phyloP scores from a whole-genome alignment of 2,797 vertebrate species.

The Crenichthys baileyi region DNA sequence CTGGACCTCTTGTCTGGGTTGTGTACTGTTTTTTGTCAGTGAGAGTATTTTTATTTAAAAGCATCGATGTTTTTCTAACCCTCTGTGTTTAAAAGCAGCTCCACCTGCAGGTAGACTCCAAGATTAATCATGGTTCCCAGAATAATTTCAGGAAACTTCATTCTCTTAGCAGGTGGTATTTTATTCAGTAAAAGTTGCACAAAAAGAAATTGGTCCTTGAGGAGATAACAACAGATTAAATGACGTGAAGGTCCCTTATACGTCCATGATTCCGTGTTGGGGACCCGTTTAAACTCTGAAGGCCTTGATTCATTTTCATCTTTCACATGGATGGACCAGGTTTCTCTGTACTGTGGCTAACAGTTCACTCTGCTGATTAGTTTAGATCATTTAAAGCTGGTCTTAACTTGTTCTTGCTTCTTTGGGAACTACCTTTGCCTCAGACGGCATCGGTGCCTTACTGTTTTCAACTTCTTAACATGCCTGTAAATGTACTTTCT shows the following conservation, averaged over 20 bases:
- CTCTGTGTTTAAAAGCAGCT: background rate
- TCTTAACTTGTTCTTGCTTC: slow-evolving; percentile 21
- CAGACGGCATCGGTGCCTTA: slow-evolving; percentile 87
- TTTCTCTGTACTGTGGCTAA: background rate
- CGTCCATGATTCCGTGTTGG: no score
- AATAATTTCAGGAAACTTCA: background rate
- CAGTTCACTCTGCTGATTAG: slow-evolving; percentile 9
- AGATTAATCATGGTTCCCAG: background rate
- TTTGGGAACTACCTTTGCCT: slow-evolving; percentile 78
- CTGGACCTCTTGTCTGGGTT: background rate
- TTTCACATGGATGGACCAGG: background rate
- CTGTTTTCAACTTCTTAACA: slow-evolving; percentile 77
- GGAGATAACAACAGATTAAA: background rate
- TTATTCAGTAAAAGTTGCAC: no score
- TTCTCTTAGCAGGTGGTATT: no score
- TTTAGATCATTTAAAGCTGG: slow-evolving; percentile 19
- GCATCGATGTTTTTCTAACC: no score
- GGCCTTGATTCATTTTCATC: no score
- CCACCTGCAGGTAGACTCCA: background rate
- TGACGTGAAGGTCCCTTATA: no score
- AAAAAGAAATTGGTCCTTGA: background rate
- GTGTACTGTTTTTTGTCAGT: background rate
- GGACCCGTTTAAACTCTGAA: no score
- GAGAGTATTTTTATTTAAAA: background rate
- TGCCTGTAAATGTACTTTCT: slow-evolving; percentile 73